A percentile compares a stretch with the other conserved stretches of the same genome.
These are phyloP conservation scores for Lepus europaeus DNA, from an alignment of 2,113 vertebrate species.

Conservation along the genomic window DNA sequence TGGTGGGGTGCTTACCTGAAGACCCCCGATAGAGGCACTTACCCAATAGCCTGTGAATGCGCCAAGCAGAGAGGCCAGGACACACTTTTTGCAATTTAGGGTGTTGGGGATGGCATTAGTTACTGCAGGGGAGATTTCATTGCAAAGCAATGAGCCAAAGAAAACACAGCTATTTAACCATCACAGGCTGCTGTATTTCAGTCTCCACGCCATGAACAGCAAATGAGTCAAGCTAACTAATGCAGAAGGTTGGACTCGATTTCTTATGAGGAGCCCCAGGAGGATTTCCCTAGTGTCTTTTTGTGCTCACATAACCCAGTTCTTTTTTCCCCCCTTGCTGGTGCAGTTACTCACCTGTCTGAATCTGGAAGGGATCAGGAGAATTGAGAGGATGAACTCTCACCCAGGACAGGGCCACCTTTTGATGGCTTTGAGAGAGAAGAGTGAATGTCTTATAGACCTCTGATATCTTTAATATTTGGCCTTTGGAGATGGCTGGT, in stretches of 20 bases:
- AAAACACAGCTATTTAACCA: constrained; percentile 56
- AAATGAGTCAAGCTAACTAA: constrained; percentile 73
- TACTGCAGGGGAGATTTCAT: constrained; percentile 46
- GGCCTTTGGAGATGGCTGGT: neutral
- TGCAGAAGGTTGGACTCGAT: constrained; percentile 34
- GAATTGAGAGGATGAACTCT: constrained; percentile 27
- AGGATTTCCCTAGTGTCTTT: constrained; percentile 1
- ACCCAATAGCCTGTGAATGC: neutral
- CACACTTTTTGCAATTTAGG: constrained; percentile 32
- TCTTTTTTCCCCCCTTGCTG: neutral
- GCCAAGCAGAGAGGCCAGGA: neutral
- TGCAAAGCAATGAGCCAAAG: constrained; percentile 68
- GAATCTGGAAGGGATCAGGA: neutral
- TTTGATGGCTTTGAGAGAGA: neutral
- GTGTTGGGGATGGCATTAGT: constrained; percentile 8
- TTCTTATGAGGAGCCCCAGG: constrained; percentile 57
- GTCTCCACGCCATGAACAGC: neutral
- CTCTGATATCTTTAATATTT: neutral
- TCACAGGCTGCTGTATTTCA: constrained; percentile 60
- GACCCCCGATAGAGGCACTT: neutral
- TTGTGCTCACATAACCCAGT: constrained; percentile 28
- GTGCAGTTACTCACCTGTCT: neutral
- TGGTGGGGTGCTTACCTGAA: neutral
- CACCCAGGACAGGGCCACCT: neutral
- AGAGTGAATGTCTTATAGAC: neutral